Conservation (phyloP, 2,797 vertebrate genomes). For the Cirrhinus mrigala region DNA sequence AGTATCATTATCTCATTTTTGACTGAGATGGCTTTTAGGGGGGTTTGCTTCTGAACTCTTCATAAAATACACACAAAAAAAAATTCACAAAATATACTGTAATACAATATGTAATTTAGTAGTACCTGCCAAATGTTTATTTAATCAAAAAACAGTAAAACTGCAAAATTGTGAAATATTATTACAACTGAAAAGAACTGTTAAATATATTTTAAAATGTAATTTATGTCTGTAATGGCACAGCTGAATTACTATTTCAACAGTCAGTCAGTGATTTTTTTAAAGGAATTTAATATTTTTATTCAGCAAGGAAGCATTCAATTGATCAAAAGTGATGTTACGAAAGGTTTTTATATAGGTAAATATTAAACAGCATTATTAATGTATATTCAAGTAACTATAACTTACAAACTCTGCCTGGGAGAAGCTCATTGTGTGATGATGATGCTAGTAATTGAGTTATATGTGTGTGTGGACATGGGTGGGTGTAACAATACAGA, state of each 20-base stretch:
- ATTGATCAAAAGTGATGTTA: background rate
- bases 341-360: background rate
- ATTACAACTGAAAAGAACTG: background rate
- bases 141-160: background rate
- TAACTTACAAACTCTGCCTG: no score
- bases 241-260: background rate
- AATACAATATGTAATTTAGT: background rate
- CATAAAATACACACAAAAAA: no score
- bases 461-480: conserved; percentile 4
- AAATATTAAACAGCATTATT: no score
- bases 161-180: background rate
- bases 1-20: no score
- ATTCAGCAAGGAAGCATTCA: no score
- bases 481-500: conserved; percentile 20
- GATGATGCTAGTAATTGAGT: background rate
- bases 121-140: background rate
- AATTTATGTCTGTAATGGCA: background rate
- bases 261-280: background rate
- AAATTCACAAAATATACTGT: no score
- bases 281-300: background rate
- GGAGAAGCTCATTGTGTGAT: no score
- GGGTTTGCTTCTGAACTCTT: no score
- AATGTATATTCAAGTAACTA: no score
- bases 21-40: no score
- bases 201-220: background rate